These are phyloP conservation scores for Agrochola lota DNA, from an alignment of 2,888 invertebrate species.

Conservation along the genomic window DNA sequence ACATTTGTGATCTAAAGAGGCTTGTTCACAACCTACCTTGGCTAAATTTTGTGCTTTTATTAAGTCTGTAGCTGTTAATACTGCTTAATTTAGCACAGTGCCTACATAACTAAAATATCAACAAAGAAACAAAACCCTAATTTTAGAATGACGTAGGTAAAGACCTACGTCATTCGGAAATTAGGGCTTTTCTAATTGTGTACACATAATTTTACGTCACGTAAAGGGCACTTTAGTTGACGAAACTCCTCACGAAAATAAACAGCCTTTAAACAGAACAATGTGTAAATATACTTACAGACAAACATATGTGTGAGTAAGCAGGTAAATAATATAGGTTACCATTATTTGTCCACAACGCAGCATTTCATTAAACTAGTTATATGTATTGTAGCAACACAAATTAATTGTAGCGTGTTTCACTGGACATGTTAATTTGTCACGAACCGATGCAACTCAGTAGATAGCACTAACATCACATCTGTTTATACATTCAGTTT, in stretches of 20 bases:
- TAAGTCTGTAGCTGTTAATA: no score
- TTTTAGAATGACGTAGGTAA: not conserved
- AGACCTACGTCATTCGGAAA: conserved; percentile 11
- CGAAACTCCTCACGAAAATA: not conserved
- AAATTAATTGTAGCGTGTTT: conserved; percentile 57
- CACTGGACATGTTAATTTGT: conserved; percentile 53
- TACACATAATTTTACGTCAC: not conserved
- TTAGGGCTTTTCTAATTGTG: conserved; percentile 1
- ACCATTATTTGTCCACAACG: conserved; percentile 38
- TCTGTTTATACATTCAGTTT: conserved; percentile 37
- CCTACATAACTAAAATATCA: not conserved
- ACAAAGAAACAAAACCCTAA: not conserved
- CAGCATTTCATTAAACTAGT: conserved; percentile 34
- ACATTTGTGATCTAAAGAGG: not conserved
- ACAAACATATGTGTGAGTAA: conserved; percentile 1
- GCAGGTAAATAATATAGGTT: conserved; percentile 47
- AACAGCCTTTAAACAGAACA: not conserved
- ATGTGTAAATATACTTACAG: not conserved
- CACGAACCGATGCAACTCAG: conserved; percentile 49
- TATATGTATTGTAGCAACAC: conserved; percentile 35
- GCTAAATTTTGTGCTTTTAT: not conserved
- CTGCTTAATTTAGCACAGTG: not conserved
- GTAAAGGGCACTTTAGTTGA: not conserved
- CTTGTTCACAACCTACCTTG: not conserved
- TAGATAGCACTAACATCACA: conserved; percentile 40